Percentiles rank a stretch among this genome's conserved stretches.
These are phyloP conservation scores for Brachionus sp. DNA, from an alignment of 1,140 invertebrate species.

Conservation along the genomic window DNA sequence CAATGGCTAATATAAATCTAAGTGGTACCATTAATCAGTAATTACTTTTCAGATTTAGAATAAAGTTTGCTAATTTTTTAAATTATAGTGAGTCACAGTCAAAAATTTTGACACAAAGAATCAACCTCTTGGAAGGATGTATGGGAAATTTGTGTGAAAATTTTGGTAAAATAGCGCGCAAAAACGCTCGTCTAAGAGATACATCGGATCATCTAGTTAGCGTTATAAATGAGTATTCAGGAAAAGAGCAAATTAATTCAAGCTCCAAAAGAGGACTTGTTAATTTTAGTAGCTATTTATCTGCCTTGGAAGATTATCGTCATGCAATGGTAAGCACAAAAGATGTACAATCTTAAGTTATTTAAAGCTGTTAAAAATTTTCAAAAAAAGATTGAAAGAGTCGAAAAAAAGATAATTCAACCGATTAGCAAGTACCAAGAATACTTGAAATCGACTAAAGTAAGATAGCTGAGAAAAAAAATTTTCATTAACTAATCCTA, in stretches of 20 bases:
- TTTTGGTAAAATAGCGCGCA: conserved; percentile 42
- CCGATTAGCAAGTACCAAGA: conserved; percentile 41
- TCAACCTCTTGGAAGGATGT: conserved; percentile 21
- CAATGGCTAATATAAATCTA: conserved; percentile 29
- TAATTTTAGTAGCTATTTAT: conserved; percentile 18
- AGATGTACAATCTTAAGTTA: no score
- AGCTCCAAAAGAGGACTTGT: conserved; percentile 20
- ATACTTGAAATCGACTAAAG: conserved; percentile 34
- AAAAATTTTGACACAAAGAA: conserved; percentile 31
- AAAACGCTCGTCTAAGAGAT: conserved; percentile 41
- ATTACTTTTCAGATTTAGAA: background rate
- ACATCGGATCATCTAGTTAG: background rate
- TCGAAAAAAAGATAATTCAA: conserved; percentile 36
- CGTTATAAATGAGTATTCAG: conserved; percentile 36
- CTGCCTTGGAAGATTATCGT: conserved; percentile 42
- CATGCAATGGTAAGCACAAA: background rate
- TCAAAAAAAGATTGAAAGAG: conserved; percentile 19
- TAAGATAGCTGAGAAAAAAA: background rate
- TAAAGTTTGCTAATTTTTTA: background rate
- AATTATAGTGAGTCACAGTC: conserved; percentile 32
- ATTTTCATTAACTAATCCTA: no score
- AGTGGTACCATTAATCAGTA: conserved; percentile 39
- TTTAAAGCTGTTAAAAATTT: background rate
- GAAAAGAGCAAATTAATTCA: conserved; percentile 33
- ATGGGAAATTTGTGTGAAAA: conserved; percentile 40